phyloP scores from a whole-genome alignment of 2,113 vertebrate genomes.

The Stictonetta naevosa region DNA sequence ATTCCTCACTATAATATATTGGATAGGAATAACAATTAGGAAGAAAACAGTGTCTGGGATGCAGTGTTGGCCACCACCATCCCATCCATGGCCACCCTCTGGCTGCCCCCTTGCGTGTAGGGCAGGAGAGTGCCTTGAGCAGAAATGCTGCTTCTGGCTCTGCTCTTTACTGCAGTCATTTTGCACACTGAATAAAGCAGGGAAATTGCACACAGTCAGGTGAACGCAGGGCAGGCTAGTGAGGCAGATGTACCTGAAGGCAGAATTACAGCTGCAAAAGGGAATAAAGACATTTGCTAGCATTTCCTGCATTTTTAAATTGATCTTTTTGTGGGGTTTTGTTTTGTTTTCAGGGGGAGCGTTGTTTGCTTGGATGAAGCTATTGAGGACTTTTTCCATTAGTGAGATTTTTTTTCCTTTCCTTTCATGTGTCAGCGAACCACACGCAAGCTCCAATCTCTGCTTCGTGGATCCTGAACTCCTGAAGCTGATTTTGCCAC shows the following conservation, averaged over 20 bases:
- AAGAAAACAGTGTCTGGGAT: fast-evolving
- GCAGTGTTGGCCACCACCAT: not conserved
- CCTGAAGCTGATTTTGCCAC: not conserved
- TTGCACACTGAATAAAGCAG: not conserved
- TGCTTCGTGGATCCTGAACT: fast-evolving
- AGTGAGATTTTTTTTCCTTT: not conserved
- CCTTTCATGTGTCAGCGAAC: not conserved
- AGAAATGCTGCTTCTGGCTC: not conserved
- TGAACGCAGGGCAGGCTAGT: not conserved
- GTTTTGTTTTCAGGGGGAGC: not conserved
- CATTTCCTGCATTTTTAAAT: not conserved
- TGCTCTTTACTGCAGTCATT: conserved; percentile 6
- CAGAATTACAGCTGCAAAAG: not conserved
- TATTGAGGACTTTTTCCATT: not conserved
- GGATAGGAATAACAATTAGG: not conserved
- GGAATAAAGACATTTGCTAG: not conserved
- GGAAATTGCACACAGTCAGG: not conserved
- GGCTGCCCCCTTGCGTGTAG: fast-evolving
- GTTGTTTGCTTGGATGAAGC: not conserved
- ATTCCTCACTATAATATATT: not conserved
- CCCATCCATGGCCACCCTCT: fast-evolving
- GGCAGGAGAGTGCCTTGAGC: not conserved
- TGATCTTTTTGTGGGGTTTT: not conserved
- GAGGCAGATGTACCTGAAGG: not conserved
- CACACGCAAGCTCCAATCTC: fast-evolving